Evolutionary conservation across 2,797 vertebrate genomes (phyloP), one percentile per base, ranked within the genome.

Genomic region (Sorex maritimensis): DNA sequence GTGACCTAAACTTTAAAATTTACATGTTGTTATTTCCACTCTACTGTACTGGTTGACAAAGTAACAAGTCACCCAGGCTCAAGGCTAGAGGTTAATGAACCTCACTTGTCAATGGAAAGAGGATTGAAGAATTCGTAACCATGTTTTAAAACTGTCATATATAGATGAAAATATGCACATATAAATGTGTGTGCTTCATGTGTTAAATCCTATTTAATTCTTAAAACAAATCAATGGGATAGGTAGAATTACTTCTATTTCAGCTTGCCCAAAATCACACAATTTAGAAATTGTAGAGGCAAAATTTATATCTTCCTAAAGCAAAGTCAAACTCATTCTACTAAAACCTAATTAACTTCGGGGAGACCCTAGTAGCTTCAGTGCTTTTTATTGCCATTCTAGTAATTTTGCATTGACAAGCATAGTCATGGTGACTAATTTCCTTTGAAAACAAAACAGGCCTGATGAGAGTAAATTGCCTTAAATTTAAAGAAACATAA

Each of bases 371-470:
- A 75, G 65, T 88, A 55, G n/a, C 80, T 79, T 85, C 41, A 73
- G 44, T 44, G 14, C 11, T 88, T 55, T 65, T 92, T 92, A 81
- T 90, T 90, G 44, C 38, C 55, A 44, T 2, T 58, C 2, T 8
- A 81, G 61, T 74, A 65, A 77, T 88, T 94, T 77, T 71, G 46
- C 65, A 24, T 38, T 92, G 41, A 41, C 12, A 26, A 26, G 52
- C 58, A 8, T 78, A 74, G 55, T 49, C 87, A 52, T 65, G n/a
- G 19, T 28, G 4, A 9, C 26, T 24, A 6, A 92, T 80, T 88
- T 94, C 41, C 26, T 9, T 81, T 63, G 41, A 73, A 86, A 95
- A 88, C 13, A 90, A 85, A 90, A 69, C 30, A 85, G 52, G 9
- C 24, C 24, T 23, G 49, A 65, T 26, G 72, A 81, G 26, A 80